Conservation (phyloP, 1,140 invertebrate species). For the Melipona quadrifasciata region DNA sequence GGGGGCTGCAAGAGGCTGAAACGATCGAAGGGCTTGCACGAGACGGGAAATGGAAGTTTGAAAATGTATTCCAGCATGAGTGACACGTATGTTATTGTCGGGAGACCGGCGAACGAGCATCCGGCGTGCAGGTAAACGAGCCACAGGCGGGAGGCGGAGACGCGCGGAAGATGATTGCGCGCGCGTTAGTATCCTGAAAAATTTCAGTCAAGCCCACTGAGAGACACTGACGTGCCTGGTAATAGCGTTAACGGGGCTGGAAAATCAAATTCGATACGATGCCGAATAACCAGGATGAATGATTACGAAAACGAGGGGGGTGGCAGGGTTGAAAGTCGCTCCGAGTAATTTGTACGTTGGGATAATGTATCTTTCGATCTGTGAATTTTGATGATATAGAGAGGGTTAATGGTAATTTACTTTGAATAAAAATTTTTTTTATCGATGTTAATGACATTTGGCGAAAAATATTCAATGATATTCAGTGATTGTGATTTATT, state of each 20-base stretch:
- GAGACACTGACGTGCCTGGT: slow-evolving; percentile 19
- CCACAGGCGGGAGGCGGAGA: slow-evolving; percentile 25
- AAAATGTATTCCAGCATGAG: slow-evolving; percentile 56
- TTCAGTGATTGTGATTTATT: too few relatives aligned
- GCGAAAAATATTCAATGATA: too few relatives aligned
- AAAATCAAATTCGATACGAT: slow-evolving; percentile 32
- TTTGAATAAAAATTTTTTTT: too few relatives aligned
- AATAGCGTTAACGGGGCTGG: slow-evolving; percentile 6
- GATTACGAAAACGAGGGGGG: neutral
- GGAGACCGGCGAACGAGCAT: slow-evolving; percentile 46
- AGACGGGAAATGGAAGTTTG: slow-evolving; percentile 56
- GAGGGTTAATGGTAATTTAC: too few relatives aligned
- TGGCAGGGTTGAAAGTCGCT: too few relatives aligned
- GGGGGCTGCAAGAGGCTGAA: neutral
- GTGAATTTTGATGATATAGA: too few relatives aligned
- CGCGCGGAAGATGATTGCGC: slow-evolving; percentile 21
- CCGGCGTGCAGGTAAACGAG: slow-evolving; percentile 42
- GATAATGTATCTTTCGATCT: too few relatives aligned
- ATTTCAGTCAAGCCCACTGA: neutral
- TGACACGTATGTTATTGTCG: slow-evolving; percentile 55
- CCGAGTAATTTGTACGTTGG: too few relatives aligned
- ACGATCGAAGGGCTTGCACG: slow-evolving; percentile 38
- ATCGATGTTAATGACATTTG: too few relatives aligned
- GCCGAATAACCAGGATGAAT: neutral
- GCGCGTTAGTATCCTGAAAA: slow-evolving; percentile 23